Evolutionary conservation across 1,140 invertebrate genomes (phyloP), one percentile per base, ranked within the genome.

Genomic region (Pogonomyrmex barbatus): DNA sequence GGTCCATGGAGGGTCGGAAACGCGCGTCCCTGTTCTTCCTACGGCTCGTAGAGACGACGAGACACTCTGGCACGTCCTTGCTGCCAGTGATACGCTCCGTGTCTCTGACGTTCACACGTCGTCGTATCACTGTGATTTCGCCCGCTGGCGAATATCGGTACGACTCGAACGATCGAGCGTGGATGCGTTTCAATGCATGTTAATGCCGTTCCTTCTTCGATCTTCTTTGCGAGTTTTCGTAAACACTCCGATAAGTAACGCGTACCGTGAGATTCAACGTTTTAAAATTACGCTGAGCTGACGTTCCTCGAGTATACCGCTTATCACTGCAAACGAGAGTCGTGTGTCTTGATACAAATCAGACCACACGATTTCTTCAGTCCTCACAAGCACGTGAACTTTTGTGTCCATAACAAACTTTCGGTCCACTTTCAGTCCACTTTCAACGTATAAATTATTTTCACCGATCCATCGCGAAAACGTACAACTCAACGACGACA

Each of bases 1-100:
- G 93, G 87, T 94, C 94, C 94, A 94, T 94, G 85, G 89, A 67
- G 63, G 88, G 86, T 91, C 77, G 82, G n/a, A 77, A 90, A 79
- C 90, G 85, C 82, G 77, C 70, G 85, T 79, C 56, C 68, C 17
- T 82, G 8, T 75, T 60, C 42, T 82, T 52, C 62, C 45, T 60
- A 17, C 81, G 62, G 76, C 68, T 89, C 77, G 84, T 89, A 62
- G 88, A 86, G 33, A 63, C 88, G 68, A 77, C 70, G 62, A 39
- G 56, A n/a, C 70, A 42, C 77, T 50, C 62, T 36, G 62, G 58
- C 60, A 36, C 65, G 50, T 30, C 42, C 9, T 17, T n/a, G 33
- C 42, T 56, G 54, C 50, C 39, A 63, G 56, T 84, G 75, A 86
- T 73, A 65, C 84, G 79, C 68, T 45, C 70, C 75, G 88, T 67